phyloP scores from a whole-genome alignment of 2,888 invertebrate species.

The Nebria brevicollis region DNA sequence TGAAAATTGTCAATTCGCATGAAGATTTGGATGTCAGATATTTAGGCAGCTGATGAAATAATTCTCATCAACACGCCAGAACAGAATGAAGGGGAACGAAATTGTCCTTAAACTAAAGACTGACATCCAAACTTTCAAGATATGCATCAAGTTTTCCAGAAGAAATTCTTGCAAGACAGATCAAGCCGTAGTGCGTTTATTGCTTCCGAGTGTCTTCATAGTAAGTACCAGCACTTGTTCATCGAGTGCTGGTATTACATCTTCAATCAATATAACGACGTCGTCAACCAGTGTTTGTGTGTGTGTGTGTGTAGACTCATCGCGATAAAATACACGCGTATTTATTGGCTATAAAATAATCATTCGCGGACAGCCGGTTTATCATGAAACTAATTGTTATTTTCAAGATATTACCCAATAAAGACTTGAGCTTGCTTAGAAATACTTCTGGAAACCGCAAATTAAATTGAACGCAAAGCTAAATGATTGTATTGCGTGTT shows the following conservation, averaged over 20 bases:
- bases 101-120: too few relatives aligned
- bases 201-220: neutral
- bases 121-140: constrained; percentile 23
- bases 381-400: constrained; percentile 30
- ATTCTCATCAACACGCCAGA: neutral
- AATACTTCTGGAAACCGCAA: constrained; percentile 38
- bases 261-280: constrained; percentile 26
- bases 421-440: constrained; percentile 42
- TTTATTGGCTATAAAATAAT: constrained; percentile 37
- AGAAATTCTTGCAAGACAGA: constrained; percentile 40
- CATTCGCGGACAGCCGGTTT: constrained; percentile 14
- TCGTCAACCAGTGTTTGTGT: constrained; percentile 11
- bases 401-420: constrained; percentile 26
- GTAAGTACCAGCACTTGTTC: neutral
- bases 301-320: neutral
- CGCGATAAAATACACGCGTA: constrained; percentile 30
- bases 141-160: constrained; percentile 42
- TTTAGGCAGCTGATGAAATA: neutral
- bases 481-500: constrained; percentile 46
- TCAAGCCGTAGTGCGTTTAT: constrained; percentile 31
- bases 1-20: neutral
- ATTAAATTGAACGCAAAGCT: constrained; percentile 45
- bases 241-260: neutral
- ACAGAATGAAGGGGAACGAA: neutral
- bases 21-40: constrained; percentile 3